phyloP scores from a whole-genome alignment of 92 coral and sea anemone species.

The Porites cylindrica region DNA sequence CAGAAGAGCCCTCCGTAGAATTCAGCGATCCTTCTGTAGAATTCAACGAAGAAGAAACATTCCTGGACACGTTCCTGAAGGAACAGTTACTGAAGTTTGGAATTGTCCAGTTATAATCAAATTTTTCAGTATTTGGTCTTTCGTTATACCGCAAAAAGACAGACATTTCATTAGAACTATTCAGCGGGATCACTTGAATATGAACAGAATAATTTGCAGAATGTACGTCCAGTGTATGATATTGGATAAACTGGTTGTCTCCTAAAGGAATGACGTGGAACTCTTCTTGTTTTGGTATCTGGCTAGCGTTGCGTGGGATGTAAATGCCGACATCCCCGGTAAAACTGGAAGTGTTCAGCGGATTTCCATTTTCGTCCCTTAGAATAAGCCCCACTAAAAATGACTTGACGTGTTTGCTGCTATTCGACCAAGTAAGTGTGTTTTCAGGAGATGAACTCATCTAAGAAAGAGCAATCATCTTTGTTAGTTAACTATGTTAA shows the following conservation, averaged over 20 bases:
- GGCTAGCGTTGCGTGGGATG: constrained; percentile 75
- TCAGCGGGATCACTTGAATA: constrained; percentile 72
- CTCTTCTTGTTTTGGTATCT: constrained; percentile 43
- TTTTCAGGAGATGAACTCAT: constrained; percentile 49
- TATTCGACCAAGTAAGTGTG: constrained; percentile 78
- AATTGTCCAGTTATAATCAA: constrained; percentile 72
- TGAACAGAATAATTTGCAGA: constrained; percentile 72
- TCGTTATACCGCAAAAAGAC: constrained; percentile 62
- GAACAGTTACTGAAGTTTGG: constrained; percentile 82
- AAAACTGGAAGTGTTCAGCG: constrained; percentile 72
- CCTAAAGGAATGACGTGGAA: constrained; percentile 64
- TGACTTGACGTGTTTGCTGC: constrained; percentile 74
- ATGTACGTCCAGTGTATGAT: constrained; percentile 66
- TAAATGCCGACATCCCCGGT: constrained; percentile 52
- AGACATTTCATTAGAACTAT: constrained; percentile 46
- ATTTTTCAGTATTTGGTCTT: constrained; percentile 62
- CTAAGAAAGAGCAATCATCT: constrained; percentile 20
- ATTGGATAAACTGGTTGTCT: constrained; percentile 44
- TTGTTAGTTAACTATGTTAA: neutral
- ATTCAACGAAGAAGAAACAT: constrained; percentile 3
- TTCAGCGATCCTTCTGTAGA: neutral
- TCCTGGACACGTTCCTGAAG: constrained; percentile 40
- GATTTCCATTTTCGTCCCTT: constrained; percentile 21
- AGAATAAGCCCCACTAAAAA: constrained; percentile 57
- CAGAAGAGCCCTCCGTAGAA: neutral